phyloP scores from a whole-genome alignment of 1,140 invertebrate genomes.

The Gonatopus flavifemur region DNA sequence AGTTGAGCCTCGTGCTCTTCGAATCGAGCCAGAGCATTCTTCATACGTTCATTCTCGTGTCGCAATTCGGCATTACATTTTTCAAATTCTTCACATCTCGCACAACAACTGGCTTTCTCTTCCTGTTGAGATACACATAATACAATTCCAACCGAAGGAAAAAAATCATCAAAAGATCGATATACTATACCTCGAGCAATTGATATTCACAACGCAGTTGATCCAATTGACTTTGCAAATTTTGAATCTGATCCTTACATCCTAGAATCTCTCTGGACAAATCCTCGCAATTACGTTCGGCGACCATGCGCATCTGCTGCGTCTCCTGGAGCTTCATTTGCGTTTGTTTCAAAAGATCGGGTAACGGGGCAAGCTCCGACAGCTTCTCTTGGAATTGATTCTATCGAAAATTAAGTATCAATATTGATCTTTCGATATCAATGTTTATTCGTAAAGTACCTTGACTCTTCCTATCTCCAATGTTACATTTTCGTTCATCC shows the following conservation, averaged over 20 bases:
- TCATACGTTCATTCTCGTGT: conserved; percentile 58
- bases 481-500: conserved; percentile 75
- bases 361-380: conserved; percentile 70
- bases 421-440: background rate
- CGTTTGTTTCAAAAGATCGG: conserved; percentile 72
- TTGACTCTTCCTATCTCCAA: conserved; percentile 74
- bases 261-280: conserved; percentile 61
- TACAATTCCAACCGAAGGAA: background rate
- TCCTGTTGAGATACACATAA: conserved; percentile 16
- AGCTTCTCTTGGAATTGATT: conserved; percentile 74
- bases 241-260: conserved; percentile 61
- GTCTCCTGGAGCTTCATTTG: conserved; percentile 72
- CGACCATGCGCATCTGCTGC: conserved; percentile 65
- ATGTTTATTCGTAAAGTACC: conserved; percentile 44
- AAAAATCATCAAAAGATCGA: too few species aligned
- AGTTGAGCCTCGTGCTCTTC: conserved; percentile 42
- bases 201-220: conserved; percentile 39
- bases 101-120: conserved; percentile 45
- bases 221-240: conserved; percentile 36
- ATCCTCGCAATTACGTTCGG: conserved; percentile 66
- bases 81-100: conserved; percentile 57
- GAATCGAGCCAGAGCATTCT: conserved; percentile 48
- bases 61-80: conserved; percentile 55
- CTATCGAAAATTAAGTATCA: conserved; percentile 21
- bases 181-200: conserved; percentile 33